These are phyloP conservation scores for Lagopus muta DNA, from an alignment of 2,113 vertebrate species.

Conservation along the genomic window DNA sequence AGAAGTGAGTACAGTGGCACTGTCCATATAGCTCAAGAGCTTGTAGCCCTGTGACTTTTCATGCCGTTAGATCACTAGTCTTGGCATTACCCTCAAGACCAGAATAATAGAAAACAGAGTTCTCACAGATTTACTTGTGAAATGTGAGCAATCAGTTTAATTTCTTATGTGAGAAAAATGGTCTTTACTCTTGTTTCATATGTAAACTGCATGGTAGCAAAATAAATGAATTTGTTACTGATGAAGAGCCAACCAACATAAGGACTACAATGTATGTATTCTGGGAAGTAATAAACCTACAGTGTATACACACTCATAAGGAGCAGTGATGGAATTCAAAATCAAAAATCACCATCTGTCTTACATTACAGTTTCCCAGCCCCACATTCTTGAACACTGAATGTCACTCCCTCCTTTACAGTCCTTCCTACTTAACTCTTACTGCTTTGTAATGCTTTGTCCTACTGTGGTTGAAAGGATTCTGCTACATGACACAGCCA, in stretches of 20 bases:
- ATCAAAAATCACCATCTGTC: not conserved
- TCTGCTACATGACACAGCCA: not conserved
- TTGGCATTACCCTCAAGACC: not conserved
- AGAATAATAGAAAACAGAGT: not conserved
- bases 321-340: not conserved
- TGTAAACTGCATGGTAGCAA: not conserved
- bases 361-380: not conserved
- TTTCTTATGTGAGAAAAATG: not conserved
- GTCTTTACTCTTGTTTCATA: not conserved
- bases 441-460: not conserved
- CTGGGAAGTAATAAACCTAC: not conserved
- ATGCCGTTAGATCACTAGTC: not conserved
- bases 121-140: not conserved
- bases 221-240: not conserved
- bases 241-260: not conserved
- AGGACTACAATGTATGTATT: not conserved
- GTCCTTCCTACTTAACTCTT: not conserved
- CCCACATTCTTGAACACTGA: not conserved
- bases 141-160: not conserved
- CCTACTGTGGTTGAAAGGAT: not conserved
- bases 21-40: not conserved
- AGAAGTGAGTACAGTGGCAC: not conserved
- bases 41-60: not conserved
- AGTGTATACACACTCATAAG: not conserved
- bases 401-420: not conserved